Evolutionary conservation across 2,797 vertebrate species (phyloP), one percentile per base, ranked within the genome.

Genomic region (Loris lydekkerianus): DNA sequence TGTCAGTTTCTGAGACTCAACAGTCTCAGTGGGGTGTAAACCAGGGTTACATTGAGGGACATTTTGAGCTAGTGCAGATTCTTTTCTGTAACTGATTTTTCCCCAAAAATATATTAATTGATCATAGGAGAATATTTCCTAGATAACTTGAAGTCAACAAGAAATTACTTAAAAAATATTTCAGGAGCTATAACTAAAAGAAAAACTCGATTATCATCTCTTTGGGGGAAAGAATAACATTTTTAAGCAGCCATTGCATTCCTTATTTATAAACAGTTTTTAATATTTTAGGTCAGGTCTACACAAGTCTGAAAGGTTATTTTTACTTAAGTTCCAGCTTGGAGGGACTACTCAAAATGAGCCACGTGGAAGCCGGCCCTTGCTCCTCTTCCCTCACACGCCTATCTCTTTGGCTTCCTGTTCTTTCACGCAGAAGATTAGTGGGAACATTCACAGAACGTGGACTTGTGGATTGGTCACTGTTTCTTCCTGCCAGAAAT

Each of bases 201-300:
- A 82, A 82, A 89, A 58, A 31, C 21, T 90, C 78, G 72, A 29
- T 63, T 80, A 20, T 82, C 53, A 61, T 1, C 31, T 93, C 34
- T 86, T 92, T 15, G 11, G 37, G 73, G 43, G 63, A 63, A 67
- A 93, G 29, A 86, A 70, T 60, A 37, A 37, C 56, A 40, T 85
- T 93, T 60, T 92, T 69, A 86, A 93, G 67, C 75, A 81, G 37
- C 21, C 46, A 7, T 61, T 77, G 67, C 18, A 20, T 89, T 83
- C 53, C 78, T 94, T 86, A 63, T 76, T 93, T 93, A 61, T 89
- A 85, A 93, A 46, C 31, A 43, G 10, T 69, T 90, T 91, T 89
- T 86, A 70, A 10, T 69, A 27, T 84, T 89, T 91, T 87, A 83
- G 85, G 76, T 86, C 91, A 76, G 73, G 34, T 72, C 37, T 73